Evolutionary conservation across 1,140 invertebrate species (phyloP).

Genomic region (Nasonia vitripennis): DNA sequence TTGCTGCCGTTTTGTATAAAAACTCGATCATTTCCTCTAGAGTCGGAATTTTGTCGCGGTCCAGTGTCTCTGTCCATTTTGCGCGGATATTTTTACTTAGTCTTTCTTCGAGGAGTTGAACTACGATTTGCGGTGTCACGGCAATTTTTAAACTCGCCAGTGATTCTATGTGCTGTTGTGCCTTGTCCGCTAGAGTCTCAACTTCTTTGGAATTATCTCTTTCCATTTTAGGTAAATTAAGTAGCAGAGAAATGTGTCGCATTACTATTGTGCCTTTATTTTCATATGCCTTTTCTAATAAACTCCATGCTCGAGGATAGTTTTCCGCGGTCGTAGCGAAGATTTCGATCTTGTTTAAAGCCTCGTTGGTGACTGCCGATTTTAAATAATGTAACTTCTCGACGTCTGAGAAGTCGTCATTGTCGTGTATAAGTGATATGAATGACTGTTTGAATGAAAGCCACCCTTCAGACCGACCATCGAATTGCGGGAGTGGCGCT

Average conservation of each 20-base stretch:
- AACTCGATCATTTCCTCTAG: constrained; percentile 31
- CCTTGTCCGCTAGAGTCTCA: background rate
- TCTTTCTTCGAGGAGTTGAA: background rate
- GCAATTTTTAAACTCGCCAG: background rate
- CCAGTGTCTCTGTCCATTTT: constrained; percentile 19
- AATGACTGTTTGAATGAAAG: background rate
- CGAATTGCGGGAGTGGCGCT: constrained; percentile 18
- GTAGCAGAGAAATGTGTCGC: background rate
- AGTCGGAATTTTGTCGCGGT: background rate
- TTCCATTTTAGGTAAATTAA: background rate
- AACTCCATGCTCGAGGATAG: constrained; percentile 5
- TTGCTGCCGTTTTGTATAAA: background rate
- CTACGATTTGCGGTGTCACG: background rate
- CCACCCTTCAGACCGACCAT: background rate
- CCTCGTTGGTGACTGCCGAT: background rate
- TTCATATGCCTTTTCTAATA: constrained; percentile 6
- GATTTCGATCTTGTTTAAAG: background rate
- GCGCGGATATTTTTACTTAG: background rate
- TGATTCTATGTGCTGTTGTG: background rate
- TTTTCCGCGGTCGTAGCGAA: background rate
- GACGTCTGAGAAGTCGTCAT: background rate
- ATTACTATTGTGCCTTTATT: background rate
- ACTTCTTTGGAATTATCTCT: background rate
- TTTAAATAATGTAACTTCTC: constrained; percentile 2
- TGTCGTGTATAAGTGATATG: background rate